These are phyloP conservation scores for Litocranius walleri DNA, from an alignment of 2,113 vertebrate genomes.

Conservation along the genomic window DNA sequence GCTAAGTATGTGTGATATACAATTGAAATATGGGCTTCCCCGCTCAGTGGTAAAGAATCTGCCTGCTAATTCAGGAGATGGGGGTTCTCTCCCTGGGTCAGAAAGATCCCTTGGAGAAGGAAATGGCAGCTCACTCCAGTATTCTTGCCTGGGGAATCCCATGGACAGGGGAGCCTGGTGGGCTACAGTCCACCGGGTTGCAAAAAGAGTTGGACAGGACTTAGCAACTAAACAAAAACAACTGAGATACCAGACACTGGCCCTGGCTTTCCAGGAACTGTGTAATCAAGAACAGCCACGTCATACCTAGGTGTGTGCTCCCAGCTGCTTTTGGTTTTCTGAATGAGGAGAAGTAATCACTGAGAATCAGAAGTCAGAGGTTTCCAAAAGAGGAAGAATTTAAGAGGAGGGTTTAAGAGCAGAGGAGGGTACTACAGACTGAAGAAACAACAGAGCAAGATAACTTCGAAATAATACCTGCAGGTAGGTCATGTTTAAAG, in stretches of 20 bases:
- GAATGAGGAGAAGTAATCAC: constrained; percentile 31
- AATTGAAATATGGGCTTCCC: background rate
- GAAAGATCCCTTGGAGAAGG: background rate
- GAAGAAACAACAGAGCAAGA: background rate
- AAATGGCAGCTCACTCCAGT: background rate
- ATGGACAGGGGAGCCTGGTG: background rate
- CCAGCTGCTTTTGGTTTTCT: background rate
- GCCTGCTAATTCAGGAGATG: background rate
- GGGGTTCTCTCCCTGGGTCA: background rate
- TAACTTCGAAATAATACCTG: background rate
- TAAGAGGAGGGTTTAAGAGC: background rate
- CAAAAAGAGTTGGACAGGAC: background rate
- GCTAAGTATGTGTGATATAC: background rate
- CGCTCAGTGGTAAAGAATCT: background rate
- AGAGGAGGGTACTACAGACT: background rate
- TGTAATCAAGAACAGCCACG: background rate
- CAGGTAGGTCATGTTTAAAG: background rate
- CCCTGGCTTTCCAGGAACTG: constrained; percentile 34
- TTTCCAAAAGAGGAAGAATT: constrained; percentile 30
- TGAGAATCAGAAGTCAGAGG: background rate
- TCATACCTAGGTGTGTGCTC: background rate
- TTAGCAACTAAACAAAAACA: background rate
- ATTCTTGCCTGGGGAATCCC: background rate
- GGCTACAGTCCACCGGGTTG: background rate
- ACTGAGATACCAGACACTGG: background rate